These are phyloP conservation scores for Zygogramma bicolorata DNA, from an alignment of 2,888 invertebrate species.

Conservation along the genomic window DNA sequence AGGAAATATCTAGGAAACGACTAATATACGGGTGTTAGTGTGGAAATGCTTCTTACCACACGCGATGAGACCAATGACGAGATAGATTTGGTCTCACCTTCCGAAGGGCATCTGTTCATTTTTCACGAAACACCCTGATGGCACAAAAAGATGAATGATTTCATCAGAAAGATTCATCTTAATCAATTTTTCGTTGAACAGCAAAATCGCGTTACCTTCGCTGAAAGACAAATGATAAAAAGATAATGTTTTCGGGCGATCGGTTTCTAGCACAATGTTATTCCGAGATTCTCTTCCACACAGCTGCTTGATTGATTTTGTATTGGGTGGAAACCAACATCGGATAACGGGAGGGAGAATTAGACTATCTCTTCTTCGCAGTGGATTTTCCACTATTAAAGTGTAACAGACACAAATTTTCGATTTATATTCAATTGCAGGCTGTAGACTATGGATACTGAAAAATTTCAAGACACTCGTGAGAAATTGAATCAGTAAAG, in stretches of 20 bases:
- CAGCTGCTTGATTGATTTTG: conserved; percentile 46
- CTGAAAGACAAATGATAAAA: conserved; percentile 44
- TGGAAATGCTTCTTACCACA: too few species aligned
- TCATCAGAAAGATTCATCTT: conserved; percentile 22
- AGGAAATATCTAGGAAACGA: too few species aligned
- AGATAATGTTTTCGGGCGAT: conserved; percentile 44
- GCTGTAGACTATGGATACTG: not conserved
- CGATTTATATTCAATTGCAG: conserved; percentile 4
- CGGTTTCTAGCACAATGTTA: conserved; percentile 37
- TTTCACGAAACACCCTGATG: not conserved
- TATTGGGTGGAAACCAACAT: conserved; percentile 33
- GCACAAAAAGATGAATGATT: conserved; percentile 10
- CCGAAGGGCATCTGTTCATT: not conserved
- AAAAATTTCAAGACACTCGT: not conserved
- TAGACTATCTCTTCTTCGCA: not conserved
- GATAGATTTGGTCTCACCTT: not conserved
- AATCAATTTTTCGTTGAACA: conserved; percentile 33
- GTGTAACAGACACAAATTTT: not conserved
- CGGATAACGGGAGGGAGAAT: not conserved
- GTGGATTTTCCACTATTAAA: not conserved
- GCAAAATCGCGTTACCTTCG: conserved; percentile 24
- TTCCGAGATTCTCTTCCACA: conserved; percentile 29
- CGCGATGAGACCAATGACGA: too few species aligned
- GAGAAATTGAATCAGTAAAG: not conserved
- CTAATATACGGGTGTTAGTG: too few species aligned